Base-by-base conservation (phyloP, 1,140 invertebrate species). In the Leptopilina boulardi region DNA sequence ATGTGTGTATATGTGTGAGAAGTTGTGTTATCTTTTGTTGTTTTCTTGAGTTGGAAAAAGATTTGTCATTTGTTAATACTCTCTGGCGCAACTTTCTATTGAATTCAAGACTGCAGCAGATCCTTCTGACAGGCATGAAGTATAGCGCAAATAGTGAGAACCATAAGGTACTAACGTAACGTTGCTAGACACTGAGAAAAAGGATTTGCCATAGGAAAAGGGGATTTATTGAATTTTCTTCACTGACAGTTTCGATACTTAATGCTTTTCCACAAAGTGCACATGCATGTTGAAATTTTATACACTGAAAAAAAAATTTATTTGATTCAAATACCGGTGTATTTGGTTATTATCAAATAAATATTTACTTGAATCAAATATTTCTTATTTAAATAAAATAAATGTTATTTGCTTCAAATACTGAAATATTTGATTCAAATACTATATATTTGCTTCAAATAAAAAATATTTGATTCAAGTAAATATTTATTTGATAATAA, bases 41-140 rank as follows among this genome's bases (percentile, higher is more conserved):
- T 13, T 66, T 66, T 66, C 26, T 66, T 23, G 59, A 34, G 26
- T 66, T 30, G 26, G 26, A 66, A 30, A n/a, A 66, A 66, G 59
- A 66, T 66, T 66, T 30, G 59, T 66, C 59, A 66, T 66, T 66
- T 66, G 59, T 66, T 66, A 66, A 66, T 66, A 66, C 59, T 66
- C 56, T 66, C 59, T 30, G 59, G 59, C 23, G 26, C 26, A 66
- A 66, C 23, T 66, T 66, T 3, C 23, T 66, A 66, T 66, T 66
- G 59, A 66, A 66, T 66, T 66, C 59, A 66, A 13, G 26, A 30
- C 59, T 66, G 59, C 26, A 66, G 59, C 59, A 66, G 59, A 66
- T 66, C 26, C 59, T 66, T 66, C 21, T 66, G 59, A 66, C 59
- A 66, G 59, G 23, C 59, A 30, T 66, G 59, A 66, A 66, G 59